phyloP scores from a whole-genome alignment of 2,888 invertebrate genomes.

The Cryptops parisi region DNA sequence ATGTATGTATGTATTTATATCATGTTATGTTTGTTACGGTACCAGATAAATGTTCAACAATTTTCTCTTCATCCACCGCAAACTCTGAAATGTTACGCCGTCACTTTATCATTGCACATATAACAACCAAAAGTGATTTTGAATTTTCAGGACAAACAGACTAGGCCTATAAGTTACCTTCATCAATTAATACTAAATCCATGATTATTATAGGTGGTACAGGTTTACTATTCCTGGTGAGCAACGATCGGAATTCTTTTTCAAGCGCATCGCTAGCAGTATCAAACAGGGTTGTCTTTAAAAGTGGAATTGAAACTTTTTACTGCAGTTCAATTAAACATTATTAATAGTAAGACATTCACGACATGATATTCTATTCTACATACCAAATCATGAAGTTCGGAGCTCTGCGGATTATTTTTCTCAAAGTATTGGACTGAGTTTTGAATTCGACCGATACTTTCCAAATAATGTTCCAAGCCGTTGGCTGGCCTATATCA shows the following conservation, averaged over 20 bases:
- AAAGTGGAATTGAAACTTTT: slow-evolving; percentile 4
- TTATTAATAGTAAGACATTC: no score
- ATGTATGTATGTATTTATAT: no score
- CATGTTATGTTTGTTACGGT: no score
- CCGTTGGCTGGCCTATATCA: slow-evolving; percentile 35
- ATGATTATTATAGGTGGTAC: slow-evolving; percentile 73
- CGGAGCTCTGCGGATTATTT: slow-evolving; percentile 83
- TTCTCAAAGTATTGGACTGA: slow-evolving; percentile 84
- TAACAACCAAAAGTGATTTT: no score
- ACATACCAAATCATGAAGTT: slow-evolving; percentile 75
- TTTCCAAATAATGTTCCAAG: slow-evolving; percentile 44
- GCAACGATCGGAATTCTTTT: slow-evolving; percentile 69
- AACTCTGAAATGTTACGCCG: not conserved
- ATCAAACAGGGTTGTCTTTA: slow-evolving; percentile 32
- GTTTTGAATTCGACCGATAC: slow-evolving; percentile 66
- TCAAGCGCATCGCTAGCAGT: slow-evolving; percentile 67
- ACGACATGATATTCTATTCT: no score
- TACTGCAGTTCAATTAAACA: not conserved
- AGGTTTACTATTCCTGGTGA: slow-evolving; percentile 72
- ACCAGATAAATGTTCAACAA: slow-evolving; percentile 9
- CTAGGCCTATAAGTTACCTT: slow-evolving; percentile 49
- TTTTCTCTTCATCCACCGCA: not conserved
- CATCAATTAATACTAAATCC: slow-evolving; percentile 72
- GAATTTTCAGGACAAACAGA: no score
- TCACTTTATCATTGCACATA: no score